Evolutionary conservation across 2,888 invertebrate species (phyloP).

Genomic region (Gastracanthus pulcherrimus): DNA sequence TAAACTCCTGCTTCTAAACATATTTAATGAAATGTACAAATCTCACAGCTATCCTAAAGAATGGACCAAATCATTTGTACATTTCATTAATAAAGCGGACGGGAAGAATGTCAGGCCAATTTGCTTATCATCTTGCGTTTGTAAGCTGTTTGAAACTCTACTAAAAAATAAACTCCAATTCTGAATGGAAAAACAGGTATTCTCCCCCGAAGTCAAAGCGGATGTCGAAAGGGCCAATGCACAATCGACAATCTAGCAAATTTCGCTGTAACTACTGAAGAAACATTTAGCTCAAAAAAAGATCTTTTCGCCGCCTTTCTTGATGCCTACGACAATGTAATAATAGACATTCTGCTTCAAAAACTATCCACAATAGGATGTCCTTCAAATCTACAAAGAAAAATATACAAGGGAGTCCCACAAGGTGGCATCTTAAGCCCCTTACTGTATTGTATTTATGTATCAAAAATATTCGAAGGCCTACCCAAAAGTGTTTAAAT

Average conservation of each 20-base stretch:
- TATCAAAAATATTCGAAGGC: neutral
- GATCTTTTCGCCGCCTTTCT: conserved; percentile 16
- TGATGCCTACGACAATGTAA: conserved; percentile 29
- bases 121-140: conserved; percentile 8
- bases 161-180: conserved; percentile 38
- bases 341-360: neutral
- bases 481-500: neutral
- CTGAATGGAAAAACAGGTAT: conserved; percentile 10
- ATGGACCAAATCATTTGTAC: conserved; percentile 24
- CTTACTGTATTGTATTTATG: conserved; percentile 22
- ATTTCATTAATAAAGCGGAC: conserved; percentile 29
- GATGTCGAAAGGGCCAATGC: conserved; percentile 11
- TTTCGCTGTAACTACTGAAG: neutral
- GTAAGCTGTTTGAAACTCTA: conserved; percentile 40
- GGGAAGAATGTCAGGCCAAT: conserved; percentile 33
- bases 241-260: conserved; percentile 6
- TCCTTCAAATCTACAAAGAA: neutral
- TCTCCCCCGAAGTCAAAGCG: neutral
- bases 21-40: conserved; percentile 42
- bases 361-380: conserved; percentile 25
- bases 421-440: conserved; percentile 34
- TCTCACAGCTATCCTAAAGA: neutral
- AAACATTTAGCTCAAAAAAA: neutral
- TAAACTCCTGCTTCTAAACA: conserved; percentile 25
- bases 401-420: conserved; percentile 8